Conservation (phyloP, 2,113 vertebrate genomes). For the Bostrychus sinensis region DNA sequence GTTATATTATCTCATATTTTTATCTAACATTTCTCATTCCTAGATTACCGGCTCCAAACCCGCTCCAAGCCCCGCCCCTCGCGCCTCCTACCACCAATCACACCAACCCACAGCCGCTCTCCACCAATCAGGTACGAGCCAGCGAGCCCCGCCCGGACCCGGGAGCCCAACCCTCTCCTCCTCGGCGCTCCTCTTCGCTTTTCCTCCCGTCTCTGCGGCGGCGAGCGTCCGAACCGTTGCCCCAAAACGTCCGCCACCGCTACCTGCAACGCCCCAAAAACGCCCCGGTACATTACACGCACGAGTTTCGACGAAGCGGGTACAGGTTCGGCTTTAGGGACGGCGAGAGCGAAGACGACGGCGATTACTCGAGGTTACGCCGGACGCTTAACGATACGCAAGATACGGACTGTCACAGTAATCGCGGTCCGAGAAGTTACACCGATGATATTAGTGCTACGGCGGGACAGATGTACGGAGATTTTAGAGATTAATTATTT, state of each 20-base stretch:
- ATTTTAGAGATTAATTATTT: conserved; percentile 2
- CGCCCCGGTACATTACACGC: conserved; percentile 42
- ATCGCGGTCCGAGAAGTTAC: too few species aligned
- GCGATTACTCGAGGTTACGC: background rate
- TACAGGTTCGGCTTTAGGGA: conserved; percentile 34
- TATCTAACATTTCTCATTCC: background rate
- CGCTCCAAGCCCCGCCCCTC: background rate
- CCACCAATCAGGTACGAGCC: conserved; percentile 65
- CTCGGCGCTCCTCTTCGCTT: conserved; percentile 46
- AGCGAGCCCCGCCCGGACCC: conserved; percentile 13
- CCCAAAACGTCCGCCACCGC: conserved; percentile 33
- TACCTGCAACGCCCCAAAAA: conserved; percentile 22
- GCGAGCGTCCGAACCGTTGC: conserved; percentile 50
- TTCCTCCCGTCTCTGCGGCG: conserved; percentile 55
- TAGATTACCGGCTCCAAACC: conserved; percentile 25
- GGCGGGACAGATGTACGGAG: conserved; percentile 72
- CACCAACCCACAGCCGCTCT: background rate
- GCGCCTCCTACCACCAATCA: conserved; percentile 4
- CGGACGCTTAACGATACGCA: background rate
- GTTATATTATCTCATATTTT: background rate
- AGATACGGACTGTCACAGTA: background rate
- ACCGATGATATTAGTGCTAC: conserved; percentile 60
- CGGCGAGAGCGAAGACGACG: background rate
- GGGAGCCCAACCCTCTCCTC: conserved; percentile 29
- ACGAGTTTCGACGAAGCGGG: conserved; percentile 7